phyloP scores from a whole-genome alignment of 2,797 vertebrate species.

The Microctenopoma stevenorrisi region DNA sequence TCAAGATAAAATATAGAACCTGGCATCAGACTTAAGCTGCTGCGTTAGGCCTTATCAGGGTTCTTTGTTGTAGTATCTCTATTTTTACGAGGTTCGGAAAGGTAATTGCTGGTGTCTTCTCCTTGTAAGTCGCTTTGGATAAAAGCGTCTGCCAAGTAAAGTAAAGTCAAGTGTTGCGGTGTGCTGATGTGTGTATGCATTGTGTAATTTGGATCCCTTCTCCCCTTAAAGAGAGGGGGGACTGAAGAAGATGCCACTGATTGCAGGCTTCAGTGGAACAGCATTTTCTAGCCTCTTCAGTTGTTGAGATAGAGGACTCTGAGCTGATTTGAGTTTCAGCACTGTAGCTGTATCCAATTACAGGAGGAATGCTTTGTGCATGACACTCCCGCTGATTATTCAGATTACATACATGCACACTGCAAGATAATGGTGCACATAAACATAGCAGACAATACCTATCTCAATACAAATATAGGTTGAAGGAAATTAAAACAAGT shows the following conservation, averaged over 20 bases:
- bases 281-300: constrained; percentile 55
- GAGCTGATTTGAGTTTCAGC: constrained; percentile 52
- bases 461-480: background rate
- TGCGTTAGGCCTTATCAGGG: too few relatives aligned
- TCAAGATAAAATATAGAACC: constrained; percentile 18
- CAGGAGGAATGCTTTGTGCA: constrained; percentile 46
- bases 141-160: too few relatives aligned
- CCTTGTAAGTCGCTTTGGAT: too few relatives aligned
- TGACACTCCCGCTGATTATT: constrained; percentile 59
- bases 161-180: too few relatives aligned
- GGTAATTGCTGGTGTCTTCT: too few relatives aligned
- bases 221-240: constrained; percentile 7
- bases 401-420: constrained; percentile 40
- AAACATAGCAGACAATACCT: constrained; percentile 22
- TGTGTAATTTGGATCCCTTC: constrained; percentile 27
- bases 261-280: constrained; percentile 36
- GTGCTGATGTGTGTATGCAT: constrained; percentile 31
- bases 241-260: constrained; percentile 17
- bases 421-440: constrained; percentile 3
- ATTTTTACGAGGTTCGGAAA: too few relatives aligned
- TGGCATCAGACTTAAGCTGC: constrained; percentile 11
- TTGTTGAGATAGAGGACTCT: constrained; percentile 41
- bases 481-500: constrained; percentile 6
- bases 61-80: too few relatives aligned
- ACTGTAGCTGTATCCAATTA: constrained; percentile 48